Evolutionary conservation across 2,888 invertebrate genomes (phyloP).

Genomic region (Deilephila porcellus): DNA sequence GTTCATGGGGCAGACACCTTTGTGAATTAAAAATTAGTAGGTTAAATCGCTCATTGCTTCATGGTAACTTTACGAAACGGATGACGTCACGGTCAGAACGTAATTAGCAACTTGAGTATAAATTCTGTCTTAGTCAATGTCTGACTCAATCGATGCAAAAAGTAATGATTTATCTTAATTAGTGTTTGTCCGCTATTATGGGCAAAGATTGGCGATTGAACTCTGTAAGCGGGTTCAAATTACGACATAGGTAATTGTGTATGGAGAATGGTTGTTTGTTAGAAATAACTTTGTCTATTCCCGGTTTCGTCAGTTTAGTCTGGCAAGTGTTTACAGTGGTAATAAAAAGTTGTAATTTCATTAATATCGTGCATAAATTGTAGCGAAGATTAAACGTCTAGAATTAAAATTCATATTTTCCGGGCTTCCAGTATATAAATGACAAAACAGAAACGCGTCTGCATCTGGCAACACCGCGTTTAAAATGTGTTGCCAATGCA

Average conservation of each 20-base stretch:
- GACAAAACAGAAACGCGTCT: neutral
- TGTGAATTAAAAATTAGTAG: neutral
- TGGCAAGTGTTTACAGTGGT: slow-evolving; percentile 1
- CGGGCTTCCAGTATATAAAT: neutral
- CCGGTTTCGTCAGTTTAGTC: neutral
- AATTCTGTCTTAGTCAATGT: slow-evolving; percentile 4
- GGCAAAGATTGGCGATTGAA: neutral
- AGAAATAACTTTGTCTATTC: too few species aligned
- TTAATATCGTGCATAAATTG: neutral
- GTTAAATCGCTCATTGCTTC: neutral
- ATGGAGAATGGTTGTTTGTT: neutral
- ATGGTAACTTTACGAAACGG: neutral
- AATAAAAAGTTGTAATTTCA: neutral
- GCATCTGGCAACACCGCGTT: neutral
- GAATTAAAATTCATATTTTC: neutral
- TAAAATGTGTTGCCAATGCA: slow-evolving; percentile 23
- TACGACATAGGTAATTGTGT: neutral
- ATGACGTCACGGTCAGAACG: neutral
- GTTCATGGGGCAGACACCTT: too few species aligned
- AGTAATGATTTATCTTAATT: slow-evolving; percentile 5
- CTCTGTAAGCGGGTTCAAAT: neutral
- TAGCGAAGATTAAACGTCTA: neutral
- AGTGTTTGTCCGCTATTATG: neutral
- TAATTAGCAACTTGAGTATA: slow-evolving; percentile 8
- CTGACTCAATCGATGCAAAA: slow-evolving; percentile 3